Evolutionary conservation across 2,113 vertebrate species (phyloP).

Genomic region (Rana temporaria): DNA sequence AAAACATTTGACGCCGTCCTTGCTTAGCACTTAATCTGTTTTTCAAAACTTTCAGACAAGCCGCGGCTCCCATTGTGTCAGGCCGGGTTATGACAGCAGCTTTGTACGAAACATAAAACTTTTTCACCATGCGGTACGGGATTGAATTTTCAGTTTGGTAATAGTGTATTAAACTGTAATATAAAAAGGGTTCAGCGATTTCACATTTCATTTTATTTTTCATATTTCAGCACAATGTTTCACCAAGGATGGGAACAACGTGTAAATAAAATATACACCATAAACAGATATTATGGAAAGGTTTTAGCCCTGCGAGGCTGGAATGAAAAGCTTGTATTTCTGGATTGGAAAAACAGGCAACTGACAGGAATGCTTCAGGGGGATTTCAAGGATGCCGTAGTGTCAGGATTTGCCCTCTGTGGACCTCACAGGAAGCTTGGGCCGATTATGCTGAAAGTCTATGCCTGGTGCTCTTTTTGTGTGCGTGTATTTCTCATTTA

Average conservation of each 20-base stretch:
- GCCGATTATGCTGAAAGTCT: no score
- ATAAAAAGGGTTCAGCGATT: constrained; percentile 35
- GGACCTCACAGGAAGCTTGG: no score
- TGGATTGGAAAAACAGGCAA: neutral
- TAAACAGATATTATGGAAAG: constrained; percentile 9
- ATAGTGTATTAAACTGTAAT: constrained; percentile 36
- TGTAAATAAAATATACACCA: constrained; percentile 27
- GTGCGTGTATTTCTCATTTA: no score
- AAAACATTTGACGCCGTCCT: neutral
- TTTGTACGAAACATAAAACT: constrained; percentile 24
- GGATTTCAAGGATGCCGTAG: neutral
- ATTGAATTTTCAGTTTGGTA: constrained; percentile 44
- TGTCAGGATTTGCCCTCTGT: no score
- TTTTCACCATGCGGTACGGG: constrained; percentile 19
- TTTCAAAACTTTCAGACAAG: constrained; percentile 30
- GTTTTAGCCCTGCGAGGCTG: neutral
- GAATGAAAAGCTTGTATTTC: neutral
- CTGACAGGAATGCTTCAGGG: neutral
- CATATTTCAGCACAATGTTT: constrained; percentile 40
- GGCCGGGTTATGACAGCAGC: constrained; percentile 19
- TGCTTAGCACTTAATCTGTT: constrained; percentile 37
- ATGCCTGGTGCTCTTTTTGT: no score
- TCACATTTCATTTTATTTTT: constrained; percentile 43
- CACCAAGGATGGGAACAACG: neutral
- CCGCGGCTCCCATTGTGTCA: constrained; percentile 34